A percentile compares a stretch with the other conserved stretches of the same genome.
These are phyloP conservation scores for Heliconius melpomene DNA, from an alignment of 1,140 invertebrate species.

Conservation along the genomic window DNA sequence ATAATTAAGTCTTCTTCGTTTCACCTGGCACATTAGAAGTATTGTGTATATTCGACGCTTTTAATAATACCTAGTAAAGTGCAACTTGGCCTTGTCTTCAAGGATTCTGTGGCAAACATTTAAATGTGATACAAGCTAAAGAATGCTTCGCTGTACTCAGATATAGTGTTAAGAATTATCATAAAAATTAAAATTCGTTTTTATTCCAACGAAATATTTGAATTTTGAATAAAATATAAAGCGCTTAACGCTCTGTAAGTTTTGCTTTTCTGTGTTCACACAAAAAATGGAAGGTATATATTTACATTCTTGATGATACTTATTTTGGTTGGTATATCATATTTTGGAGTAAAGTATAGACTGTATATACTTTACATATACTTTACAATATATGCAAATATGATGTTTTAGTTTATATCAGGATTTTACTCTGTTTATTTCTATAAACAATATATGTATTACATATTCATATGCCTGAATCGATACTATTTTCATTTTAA, in stretches of 20 bases:
- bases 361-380: too few species aligned
- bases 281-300: not conserved
- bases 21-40: not conserved
- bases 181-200: slow-evolving; percentile 14
- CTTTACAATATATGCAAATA: too few species aligned
- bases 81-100: slow-evolving; percentile 19
- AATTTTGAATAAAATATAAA: slow-evolving; percentile 3
- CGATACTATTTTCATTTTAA: too few species aligned
- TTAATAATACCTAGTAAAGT: not conserved
- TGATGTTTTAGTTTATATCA: too few species aligned
- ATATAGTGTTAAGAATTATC: slow-evolving; percentile 11
- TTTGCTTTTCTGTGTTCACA: slow-evolving; percentile 1
- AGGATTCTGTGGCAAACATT: slow-evolving; percentile 22
- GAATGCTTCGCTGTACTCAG: slow-evolving; percentile 13
- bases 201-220: not conserved
- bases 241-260: slow-evolving; percentile 9
- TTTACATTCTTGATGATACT: not conserved
- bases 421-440: too few species aligned
- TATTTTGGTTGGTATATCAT: not conserved
- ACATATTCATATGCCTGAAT: too few species aligned
- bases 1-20: not conserved
- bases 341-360: too few species aligned
- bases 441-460: too few species aligned
- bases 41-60: not conserved
- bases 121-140: slow-evolving; percentile 18